phyloP scores from a whole-genome alignment of 2,888 invertebrate species.

The Drosophila maculinotata region DNA sequence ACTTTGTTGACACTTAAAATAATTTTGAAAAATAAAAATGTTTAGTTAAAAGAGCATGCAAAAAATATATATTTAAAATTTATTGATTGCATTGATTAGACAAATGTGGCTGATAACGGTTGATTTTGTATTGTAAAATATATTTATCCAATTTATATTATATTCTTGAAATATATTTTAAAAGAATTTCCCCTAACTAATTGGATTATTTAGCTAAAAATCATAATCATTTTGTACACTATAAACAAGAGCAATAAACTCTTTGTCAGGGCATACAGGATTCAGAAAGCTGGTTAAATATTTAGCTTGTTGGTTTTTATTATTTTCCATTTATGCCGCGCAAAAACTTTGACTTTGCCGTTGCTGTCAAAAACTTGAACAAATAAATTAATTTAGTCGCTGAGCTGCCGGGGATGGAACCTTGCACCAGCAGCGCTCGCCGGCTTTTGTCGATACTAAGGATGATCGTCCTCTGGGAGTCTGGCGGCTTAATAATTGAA shows the following conservation, averaged over 20 bases:
- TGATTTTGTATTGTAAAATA: too few relatives aligned
- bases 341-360: slow-evolving; percentile 62
- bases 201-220: too few relatives aligned
- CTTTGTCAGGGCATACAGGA: slow-evolving; percentile 24
- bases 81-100: too few relatives aligned
- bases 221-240: too few relatives aligned
- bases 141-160: too few relatives aligned
- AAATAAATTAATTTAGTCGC: slow-evolving; percentile 78
- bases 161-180: too few relatives aligned
- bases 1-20: slow-evolving; percentile 6
- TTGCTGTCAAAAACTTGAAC: slow-evolving; percentile 70
- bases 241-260: too few relatives aligned
- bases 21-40: not conserved
- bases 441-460: slow-evolving; percentile 34
- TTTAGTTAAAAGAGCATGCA: too few relatives aligned
- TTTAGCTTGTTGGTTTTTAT: slow-evolving; percentile 7
- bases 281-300: not conserved
- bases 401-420: slow-evolving; percentile 36
- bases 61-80: too few relatives aligned
- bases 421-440: slow-evolving; percentile 16
- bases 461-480: slow-evolving; percentile 64
- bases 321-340: slow-evolving; percentile 37
- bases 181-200: too few relatives aligned
- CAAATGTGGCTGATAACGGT: too few relatives aligned
- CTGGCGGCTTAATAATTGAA: slow-evolving; percentile 63